Evolutionary conservation across 2,888 invertebrate genomes (phyloP), one percentile per base, ranked within the genome.

Genomic region (Tethea ocularis): DNA sequence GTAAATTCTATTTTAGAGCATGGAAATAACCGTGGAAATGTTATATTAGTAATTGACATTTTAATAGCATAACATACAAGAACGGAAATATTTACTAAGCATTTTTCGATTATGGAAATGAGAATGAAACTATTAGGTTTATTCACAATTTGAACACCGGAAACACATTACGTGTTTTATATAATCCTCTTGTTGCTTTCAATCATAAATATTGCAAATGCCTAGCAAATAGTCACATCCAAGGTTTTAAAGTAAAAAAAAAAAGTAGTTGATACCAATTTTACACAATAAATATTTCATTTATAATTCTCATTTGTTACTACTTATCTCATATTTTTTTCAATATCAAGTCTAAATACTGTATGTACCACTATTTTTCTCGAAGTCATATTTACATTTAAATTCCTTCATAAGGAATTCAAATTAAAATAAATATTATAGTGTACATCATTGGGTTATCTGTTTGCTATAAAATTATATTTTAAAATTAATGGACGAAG

Each of bases 401-500:
- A 82, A 69, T 83, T 84, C 91, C 92, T 91, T 92, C 69, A 78
- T 80, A 91, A 93, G 91, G 90, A 84, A 77, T 83, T 79, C 82
- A 84, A 85, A 83, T 83, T 78, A 82, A 79, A 86, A 85, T 84
- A 86, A 81, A 83, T 84, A 54, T 53, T 10, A 54, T 74, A 84
- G 84, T 86, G 82, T 88, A 88, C 85, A 89, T 85, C 74, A 82
- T 85, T 79, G 89, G 88, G 87, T 1, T 84, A 84, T 87, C 87
- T 86, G 86, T 85, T 84, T 80, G 84, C 86, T 89, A 84, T 91
- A 88, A 91, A 91, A 88, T 89, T 89, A 89, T 89, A 83, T 85
- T 84, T 90, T 91, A 88, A 91, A 91, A 90, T 90, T 92, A 92
- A 91, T 93, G 93, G 93, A 93, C 93, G 93, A 91, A 93, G 89